Conservation (phyloP, 2,113 vertebrate species). For the Dromas ardeola region DNA sequence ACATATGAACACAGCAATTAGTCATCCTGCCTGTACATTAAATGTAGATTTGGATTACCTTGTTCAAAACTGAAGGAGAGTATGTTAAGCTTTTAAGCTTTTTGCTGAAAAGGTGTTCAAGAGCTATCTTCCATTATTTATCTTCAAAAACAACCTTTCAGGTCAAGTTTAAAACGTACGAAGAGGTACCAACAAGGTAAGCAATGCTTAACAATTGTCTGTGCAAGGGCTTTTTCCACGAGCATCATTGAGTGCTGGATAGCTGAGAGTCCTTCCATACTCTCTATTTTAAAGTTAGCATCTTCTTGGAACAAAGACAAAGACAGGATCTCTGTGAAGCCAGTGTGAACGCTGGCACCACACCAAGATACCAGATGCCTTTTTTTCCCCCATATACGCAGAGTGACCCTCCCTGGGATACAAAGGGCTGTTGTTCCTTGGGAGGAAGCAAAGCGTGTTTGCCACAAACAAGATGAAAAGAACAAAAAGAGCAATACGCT, state of each 20-base stretch:
- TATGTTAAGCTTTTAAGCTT: neutral
- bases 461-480: constrained; percentile 25
- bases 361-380: constrained; percentile 16
- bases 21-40: constrained; percentile 14
- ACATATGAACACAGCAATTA: constrained; percentile 16
- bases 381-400: neutral
- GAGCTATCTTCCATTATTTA: neutral
- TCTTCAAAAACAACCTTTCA: neutral
- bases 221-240: neutral
- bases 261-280: neutral
- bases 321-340: neutral
- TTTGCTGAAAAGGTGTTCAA: neutral
- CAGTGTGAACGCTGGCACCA: constrained; percentile 12
- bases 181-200: neutral
- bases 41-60: neutral
- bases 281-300: neutral
- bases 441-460: neutral
- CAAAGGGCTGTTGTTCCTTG: neutral
- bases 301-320: neutral
- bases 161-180: neutral
- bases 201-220: neutral
- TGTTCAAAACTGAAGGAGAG: neutral
- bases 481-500: neutral
- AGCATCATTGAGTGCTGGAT: neutral
- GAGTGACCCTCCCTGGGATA: neutral